These are phyloP conservation scores for Antidorcas marsupialis DNA, from an alignment of 2,113 vertebrate species.

Conservation along the genomic window DNA sequence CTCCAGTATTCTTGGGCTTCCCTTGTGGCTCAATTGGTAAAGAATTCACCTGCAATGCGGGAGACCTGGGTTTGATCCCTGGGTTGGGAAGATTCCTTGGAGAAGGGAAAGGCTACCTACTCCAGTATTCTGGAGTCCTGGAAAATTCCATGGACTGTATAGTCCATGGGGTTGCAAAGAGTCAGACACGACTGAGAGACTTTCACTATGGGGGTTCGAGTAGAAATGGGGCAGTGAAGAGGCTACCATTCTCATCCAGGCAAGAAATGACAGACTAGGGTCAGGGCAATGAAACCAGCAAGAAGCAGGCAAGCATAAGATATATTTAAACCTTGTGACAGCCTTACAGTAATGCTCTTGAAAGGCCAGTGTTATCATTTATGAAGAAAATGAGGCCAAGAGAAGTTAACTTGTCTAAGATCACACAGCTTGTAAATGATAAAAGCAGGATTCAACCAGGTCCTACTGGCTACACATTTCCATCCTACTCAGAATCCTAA, in stretches of 20 bases:
- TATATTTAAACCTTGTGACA: background rate
- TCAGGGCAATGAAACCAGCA: background rate
- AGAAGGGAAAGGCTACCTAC: background rate
- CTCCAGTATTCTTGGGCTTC: background rate
- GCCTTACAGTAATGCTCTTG: background rate
- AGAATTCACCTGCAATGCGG: background rate
- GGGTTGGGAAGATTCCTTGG: background rate
- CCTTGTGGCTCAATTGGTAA: background rate
- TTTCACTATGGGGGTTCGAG: background rate
- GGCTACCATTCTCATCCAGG: background rate
- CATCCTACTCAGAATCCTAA: constrained; percentile 44
- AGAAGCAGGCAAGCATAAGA: background rate
- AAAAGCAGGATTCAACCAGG: constrained; percentile 18
- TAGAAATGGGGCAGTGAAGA: background rate
- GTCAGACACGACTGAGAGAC: background rate
- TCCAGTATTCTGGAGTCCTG: background rate
- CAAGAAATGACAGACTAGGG: background rate
- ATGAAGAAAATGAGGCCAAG: constrained; percentile 27
- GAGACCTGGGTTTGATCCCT: background rate
- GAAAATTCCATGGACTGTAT: background rate
- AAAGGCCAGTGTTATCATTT: background rate
- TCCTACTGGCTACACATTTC: constrained; percentile 43
- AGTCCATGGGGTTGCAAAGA: background rate
- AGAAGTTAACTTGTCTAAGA: background rate
- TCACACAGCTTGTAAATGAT: background rate